These are phyloP conservation scores for Ophthalmolycus amberensis DNA, from an alignment of 2,113 vertebrate species.

Conservation along the genomic window DNA sequence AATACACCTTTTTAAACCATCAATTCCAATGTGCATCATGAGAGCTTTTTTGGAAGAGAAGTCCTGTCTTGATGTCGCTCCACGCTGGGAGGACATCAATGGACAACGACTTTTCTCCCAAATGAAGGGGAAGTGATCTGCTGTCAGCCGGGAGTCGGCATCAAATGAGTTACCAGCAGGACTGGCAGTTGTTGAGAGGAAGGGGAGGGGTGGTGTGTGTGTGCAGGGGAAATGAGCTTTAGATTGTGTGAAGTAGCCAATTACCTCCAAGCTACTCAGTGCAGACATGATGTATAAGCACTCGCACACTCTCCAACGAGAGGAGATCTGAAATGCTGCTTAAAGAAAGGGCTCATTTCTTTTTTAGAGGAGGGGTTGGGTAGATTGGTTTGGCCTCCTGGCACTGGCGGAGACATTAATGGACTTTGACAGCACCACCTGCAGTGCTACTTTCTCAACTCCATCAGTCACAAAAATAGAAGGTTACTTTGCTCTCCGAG, in stretches of 20 bases:
- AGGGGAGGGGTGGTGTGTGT: neutral
- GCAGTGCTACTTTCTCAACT: slow-evolving; percentile 55
- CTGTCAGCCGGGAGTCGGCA: slow-evolving; percentile 57
- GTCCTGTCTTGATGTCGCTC: slow-evolving; percentile 49
- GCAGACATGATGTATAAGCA: slow-evolving; percentile 54
- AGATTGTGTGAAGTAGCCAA: slow-evolving; percentile 72
- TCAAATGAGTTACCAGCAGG: slow-evolving; percentile 67
- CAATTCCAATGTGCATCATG: slow-evolving; percentile 44
- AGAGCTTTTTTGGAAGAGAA: slow-evolving; percentile 51
- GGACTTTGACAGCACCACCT: slow-evolving; percentile 68
- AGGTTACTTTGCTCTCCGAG: slow-evolving; percentile 71
- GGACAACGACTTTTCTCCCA: slow-evolving; percentile 53
- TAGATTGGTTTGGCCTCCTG: slow-evolving; percentile 44
- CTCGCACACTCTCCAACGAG: slow-evolving; percentile 13
- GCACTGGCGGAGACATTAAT: slow-evolving; percentile 57
- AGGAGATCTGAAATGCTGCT: slow-evolving; percentile 35
- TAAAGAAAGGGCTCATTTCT: slow-evolving; percentile 21
- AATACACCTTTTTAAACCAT: slow-evolving; percentile 59
- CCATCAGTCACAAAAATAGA: slow-evolving; percentile 62
- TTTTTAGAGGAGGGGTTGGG: neutral
- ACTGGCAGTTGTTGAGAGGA: slow-evolving; percentile 65
- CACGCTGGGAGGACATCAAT: slow-evolving; percentile 64
- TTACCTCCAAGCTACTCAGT: slow-evolving; percentile 61
- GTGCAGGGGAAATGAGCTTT: slow-evolving; percentile 59
- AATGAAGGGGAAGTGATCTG: slow-evolving; percentile 63